Percentiles rank a stretch among this genome's conserved stretches.
phyloP scores from a whole-genome alignment of 2,888 invertebrate genomes.

The Cantharis flavilabris region DNA sequence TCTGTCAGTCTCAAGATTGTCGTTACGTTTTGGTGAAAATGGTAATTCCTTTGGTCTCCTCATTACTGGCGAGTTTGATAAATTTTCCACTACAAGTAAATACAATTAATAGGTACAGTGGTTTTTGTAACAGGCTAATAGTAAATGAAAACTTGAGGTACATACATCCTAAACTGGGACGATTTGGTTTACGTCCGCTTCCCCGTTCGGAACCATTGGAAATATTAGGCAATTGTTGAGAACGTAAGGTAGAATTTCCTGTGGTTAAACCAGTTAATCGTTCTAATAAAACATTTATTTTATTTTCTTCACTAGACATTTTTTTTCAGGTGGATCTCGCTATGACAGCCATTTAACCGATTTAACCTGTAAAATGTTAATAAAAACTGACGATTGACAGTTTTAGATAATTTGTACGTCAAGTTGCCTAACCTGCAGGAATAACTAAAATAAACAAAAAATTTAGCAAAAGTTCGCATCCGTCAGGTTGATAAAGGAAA shows the following conservation, averaged over 20 bases:
- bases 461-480: not conserved
- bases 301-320: constrained; percentile 79
- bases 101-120: constrained; percentile 5
- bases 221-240: constrained; percentile 48
- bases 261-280: constrained; percentile 76
- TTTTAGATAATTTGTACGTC: not conserved
- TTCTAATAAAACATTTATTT: constrained; percentile 82
- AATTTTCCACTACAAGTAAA: constrained; percentile 8
- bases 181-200: constrained; percentile 40
- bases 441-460: not conserved
- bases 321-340: constrained; percentile 35
- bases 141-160: not conserved
- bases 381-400: constrained; percentile 13
- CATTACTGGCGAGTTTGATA: constrained; percentile 59
- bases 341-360: constrained; percentile 34
- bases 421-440: not conserved
- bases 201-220: constrained; percentile 53
- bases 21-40: constrained; percentile 60
- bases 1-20: constrained; percentile 72
- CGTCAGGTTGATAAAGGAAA: too few relatives aligned
- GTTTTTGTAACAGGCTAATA: not conserved
- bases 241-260: constrained; percentile 54
- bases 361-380: constrained; percentile 25
- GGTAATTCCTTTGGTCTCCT: constrained; percentile 63
- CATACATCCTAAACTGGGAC: constrained; percentile 31